Percentiles rank a stretch among this genome's conserved stretches.
Conservation (phyloP, 2,113 vertebrate species). For the Conger conger region DNA sequence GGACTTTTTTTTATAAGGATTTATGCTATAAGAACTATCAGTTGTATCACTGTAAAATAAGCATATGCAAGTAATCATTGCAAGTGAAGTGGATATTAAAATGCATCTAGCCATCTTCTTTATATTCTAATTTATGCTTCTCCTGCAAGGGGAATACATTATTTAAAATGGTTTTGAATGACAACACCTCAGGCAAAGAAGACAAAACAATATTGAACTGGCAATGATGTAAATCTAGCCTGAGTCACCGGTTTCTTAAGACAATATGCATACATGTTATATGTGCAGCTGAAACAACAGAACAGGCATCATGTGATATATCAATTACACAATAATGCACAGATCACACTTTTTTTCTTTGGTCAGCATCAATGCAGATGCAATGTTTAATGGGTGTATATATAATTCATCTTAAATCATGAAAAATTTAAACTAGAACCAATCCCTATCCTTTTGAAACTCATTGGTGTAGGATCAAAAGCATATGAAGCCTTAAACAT, state of each 20-base stretch:
- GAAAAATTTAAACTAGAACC: neutral
- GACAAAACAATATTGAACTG: slow-evolving; percentile 4
- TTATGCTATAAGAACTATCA: neutral
- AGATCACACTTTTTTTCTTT: neutral
- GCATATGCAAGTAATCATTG: neutral
- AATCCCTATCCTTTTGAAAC: neutral
- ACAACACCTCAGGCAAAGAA: slow-evolving; percentile 9
- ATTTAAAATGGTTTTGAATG: slow-evolving; percentile 8
- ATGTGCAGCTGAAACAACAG: neutral
- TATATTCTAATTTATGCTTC: slow-evolving; percentile 1
- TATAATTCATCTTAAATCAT: neutral
- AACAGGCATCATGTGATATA: neutral
- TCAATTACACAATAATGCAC: neutral
- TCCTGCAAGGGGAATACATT: slow-evolving; percentile 8
- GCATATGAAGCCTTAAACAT: neutral
- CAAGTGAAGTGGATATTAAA: slow-evolving; percentile 2
- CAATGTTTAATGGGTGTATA: neutral
- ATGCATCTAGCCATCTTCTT: slow-evolving; percentile 4
- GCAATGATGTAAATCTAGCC: neutral
- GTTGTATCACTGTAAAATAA: neutral
- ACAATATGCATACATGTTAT: neutral
- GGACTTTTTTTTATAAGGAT: neutral
- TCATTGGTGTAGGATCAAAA: neutral
- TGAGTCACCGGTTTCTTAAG: neutral
- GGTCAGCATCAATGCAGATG: neutral